phyloP scores from a whole-genome alignment of 2,113 vertebrate species.

The Hiodon alosoides region DNA sequence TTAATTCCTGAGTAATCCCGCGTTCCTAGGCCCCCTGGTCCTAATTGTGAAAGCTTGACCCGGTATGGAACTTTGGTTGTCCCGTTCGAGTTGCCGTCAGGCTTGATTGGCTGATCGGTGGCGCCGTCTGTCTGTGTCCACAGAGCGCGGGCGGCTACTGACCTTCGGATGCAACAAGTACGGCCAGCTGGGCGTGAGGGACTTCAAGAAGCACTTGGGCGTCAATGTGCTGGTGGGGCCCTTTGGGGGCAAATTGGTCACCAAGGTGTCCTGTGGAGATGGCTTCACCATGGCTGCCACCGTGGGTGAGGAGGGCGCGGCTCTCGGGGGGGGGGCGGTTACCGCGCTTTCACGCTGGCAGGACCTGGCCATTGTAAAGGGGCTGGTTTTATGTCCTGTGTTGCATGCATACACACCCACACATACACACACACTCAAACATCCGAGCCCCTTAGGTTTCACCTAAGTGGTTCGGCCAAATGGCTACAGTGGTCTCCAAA shows the following conservation, averaged over 20 bases:
- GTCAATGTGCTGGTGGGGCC: slow-evolving; percentile 87
- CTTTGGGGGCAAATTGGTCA: slow-evolving; percentile 87
- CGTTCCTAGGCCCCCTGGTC: no score
- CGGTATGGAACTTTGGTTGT: not conserved
- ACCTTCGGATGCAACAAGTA: slow-evolving; percentile 96
- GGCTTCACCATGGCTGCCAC: slow-evolving; percentile 95
- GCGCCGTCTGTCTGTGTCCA: slow-evolving; percentile 35
- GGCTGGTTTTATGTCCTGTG: no score
- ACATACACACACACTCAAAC: no score
- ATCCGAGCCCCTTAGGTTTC: no score
- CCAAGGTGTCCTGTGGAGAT: slow-evolving; percentile 91
- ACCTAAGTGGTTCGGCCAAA: no score
- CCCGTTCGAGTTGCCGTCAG: not conserved
- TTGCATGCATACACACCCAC: no score
- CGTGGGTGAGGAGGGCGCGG: slow-evolving; percentile 69
- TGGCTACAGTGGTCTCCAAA: no score
- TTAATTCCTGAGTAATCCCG: no score
- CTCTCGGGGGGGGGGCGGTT: not conserved
- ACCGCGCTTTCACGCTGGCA: not conserved
- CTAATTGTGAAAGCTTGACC: no score
- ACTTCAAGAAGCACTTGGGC: slow-evolving; percentile 88
- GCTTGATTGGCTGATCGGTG: slow-evolving; percentile 23
- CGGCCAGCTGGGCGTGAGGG: slow-evolving; percentile 89
- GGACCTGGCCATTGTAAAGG: no score
- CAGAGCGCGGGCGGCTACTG: slow-evolving; percentile 85